Base-by-base conservation (phyloP, 2,113 vertebrate species). In the Thermophis baileyi region DNA sequence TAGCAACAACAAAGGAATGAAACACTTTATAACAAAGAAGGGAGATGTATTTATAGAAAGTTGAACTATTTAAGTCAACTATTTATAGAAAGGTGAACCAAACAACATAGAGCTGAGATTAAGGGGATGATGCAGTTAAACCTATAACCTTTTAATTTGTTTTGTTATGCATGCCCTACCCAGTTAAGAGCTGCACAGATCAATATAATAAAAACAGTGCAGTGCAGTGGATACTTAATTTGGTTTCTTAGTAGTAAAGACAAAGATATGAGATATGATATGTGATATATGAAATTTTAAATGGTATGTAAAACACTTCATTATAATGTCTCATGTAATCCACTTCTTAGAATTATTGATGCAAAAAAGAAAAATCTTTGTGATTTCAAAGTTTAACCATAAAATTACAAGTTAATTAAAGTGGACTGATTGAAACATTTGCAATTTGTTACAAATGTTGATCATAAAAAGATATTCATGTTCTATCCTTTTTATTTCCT, bases 131-230 rank as follows among this genome's bases (percentile, higher is more conserved):
- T 30, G 24, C 69, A 93, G 50, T 89, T 89, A 51, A 85, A 85
- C 50, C 40, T 69, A 88, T 95, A 90, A 96, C 92, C 88, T 95
- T 96, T 94, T 87, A 92, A 55, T 95, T 50, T 91, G 35, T 94
- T 94, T 93, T 88, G 0, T 55, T 69, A 92, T n/a, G 88, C 16
- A 30, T 60, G 2, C 49, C 44, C 69, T 94, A 57, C 60, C 53
- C 35, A 81, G 93, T 87, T 92, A 81, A 92, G 95, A 93, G 4
- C n/a, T 40, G 30, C 85, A 2, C 46, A 57, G 94, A 54, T 92
- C 90, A 74, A 7, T 54, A 30, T 7, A 51, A 47, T 46, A 89
- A 63, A 91, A 88, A n/a, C 69, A 24, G 20, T 20, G 0, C 74
- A 49, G 0, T 24, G 0, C 74, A 51, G 0, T 57, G 91, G 6